Evolutionary conservation across 2,888 invertebrate species (phyloP).

Genomic region (Invenusta paracnida): DNA sequence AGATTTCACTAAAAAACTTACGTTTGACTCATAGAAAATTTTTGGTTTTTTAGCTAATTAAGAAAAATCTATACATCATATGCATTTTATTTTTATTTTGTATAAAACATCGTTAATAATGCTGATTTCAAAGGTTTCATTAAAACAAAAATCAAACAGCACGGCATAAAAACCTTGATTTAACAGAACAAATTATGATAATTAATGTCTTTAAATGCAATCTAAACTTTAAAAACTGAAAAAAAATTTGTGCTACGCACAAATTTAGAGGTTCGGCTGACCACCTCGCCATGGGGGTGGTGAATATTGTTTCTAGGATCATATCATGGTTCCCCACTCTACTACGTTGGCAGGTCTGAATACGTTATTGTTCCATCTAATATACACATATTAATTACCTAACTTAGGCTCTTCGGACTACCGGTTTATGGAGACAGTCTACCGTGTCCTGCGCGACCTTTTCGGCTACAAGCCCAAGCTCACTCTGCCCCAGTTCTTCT

Average conservation of each 20-base stretch:
- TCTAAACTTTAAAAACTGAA: too few species aligned
- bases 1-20: background rate
- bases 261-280: background rate
- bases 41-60: too few species aligned
- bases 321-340: background rate
- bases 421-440: slow-evolving; percentile 38
- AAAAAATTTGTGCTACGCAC: too few species aligned
- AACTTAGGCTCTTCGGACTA: slow-evolving; percentile 32
- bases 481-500: slow-evolving; percentile 36
- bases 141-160: background rate
- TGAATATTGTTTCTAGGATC: background rate
- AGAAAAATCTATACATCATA: background rate
- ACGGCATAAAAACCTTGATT: background rate
- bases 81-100: background rate
- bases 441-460: slow-evolving; percentile 27
- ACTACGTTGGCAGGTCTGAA: too few species aligned
- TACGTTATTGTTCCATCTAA: too few species aligned
- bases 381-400: too few species aligned
- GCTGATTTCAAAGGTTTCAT: background rate
- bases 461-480: slow-evolving; percentile 34
- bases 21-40: too few species aligned
- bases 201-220: background rate
- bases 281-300: background rate
- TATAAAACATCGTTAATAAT: background rate
- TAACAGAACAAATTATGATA: background rate